Base-by-base conservation (phyloP, 2,888 invertebrate species). In the Amiota mariae region DNA sequence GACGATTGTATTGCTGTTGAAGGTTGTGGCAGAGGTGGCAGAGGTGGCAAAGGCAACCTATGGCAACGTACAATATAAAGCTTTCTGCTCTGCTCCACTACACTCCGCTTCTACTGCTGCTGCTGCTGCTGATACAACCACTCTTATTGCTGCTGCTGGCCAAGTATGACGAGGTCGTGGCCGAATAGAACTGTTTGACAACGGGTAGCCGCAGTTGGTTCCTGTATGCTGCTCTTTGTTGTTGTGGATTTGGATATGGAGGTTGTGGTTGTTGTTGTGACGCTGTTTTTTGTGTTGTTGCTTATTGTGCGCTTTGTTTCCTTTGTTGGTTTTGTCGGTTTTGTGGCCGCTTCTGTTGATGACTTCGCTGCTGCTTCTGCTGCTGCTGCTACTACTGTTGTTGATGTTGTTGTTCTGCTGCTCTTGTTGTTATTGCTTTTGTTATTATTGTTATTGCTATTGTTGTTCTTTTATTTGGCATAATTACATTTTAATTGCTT, bases 401-500 rank as follows among this genome's bases (percentile, higher is more conserved):
- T 36, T 36, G 36, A 6, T 54, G 54, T 54, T 12, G 54, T 54
- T 54, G 13, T 54, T n/a, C n/a, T 51, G 4, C 6, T 51, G 6
- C 6, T 51, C 2, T 51, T 54, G 0, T 54, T 54, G 54, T 54
- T 54, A n/a, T 54, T 54, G 54, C 54, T 6, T 36, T 36, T 63
- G 11, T 46, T 63, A 18, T 18, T 20, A 18, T 63, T 12, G 46
- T 63, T 47, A 12, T 66, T 24, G 66, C 48, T 66, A 18, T 66
- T 66, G 66, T 66, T 66, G 54, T 68, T 47, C 48, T 54, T 68
- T 51, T 68, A 54, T 51, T 68, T 68, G 67, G 51, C 54, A 54
- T 68, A 68, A 68, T 68, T 68, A 54, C 67, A 51, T 68, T 68
- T 47, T 66, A 66, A 66, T 66, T 66, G 48, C 66, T 66, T 66